Percentiles rank a stretch among this genome's conserved stretches.
Evolutionary conservation across 23 tunicate genomes (phyloP).

Genomic region (Trididemnum miniatum): DNA sequence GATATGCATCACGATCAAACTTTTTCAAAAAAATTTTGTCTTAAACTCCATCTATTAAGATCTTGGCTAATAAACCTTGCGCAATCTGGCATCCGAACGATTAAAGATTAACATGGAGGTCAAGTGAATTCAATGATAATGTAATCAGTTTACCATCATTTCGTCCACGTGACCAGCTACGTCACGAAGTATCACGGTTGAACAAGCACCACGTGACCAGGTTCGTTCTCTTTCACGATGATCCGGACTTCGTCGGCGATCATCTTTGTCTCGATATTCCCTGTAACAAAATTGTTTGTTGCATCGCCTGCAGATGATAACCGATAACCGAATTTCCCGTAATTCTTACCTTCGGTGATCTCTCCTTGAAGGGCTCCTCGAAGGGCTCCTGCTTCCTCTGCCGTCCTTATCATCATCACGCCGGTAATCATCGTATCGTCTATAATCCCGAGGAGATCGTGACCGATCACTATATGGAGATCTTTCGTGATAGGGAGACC

Average conservation of each 20-base stretch:
- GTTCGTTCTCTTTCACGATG: conserved; percentile 1
- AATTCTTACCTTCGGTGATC: neutral
- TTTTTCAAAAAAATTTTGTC: no score
- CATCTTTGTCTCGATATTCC: conserved; percentile 27
- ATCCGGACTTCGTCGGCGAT: conserved; percentile 30
- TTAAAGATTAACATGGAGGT: no score
- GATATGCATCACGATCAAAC: no score
- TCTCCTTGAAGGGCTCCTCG: neutral
- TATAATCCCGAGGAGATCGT: neutral
- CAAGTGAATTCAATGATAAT: no score
- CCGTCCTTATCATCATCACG: neutral
- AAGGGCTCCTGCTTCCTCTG: neutral
- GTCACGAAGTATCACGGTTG: conserved; percentile 34
- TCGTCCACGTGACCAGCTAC: conserved; percentile 29
- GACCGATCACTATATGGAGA: neutral
- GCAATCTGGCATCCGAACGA: no score
- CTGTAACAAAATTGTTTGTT: no score
- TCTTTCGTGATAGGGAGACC: neutral
- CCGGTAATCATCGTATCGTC: conserved; percentile 21
- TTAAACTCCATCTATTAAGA: no score
- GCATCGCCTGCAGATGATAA: no score
- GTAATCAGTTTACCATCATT: neutral
- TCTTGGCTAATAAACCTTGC: no score
- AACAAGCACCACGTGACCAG: conserved; percentile 43
- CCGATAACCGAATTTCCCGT: no score